A percentile compares a stretch with the other conserved stretches of the same genome.
phyloP scores from a whole-genome alignment of 2,797 vertebrate species.

The Typhlichthys subterraneus region DNA sequence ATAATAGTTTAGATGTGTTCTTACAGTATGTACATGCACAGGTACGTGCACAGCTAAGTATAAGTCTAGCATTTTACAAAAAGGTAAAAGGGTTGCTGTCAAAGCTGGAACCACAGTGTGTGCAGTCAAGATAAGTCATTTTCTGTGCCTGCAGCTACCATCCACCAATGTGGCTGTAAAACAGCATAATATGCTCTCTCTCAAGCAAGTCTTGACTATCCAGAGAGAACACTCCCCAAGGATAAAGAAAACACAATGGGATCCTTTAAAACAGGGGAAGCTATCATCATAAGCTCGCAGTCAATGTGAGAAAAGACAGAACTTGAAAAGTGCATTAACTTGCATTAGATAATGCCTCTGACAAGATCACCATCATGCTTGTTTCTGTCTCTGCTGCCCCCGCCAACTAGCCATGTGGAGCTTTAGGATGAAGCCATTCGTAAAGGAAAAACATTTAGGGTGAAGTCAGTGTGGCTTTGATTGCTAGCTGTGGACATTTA shows the following conservation, averaged over 20 bases:
- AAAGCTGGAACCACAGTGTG: conserved; percentile 26
- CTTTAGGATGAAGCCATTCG: conserved; percentile 32
- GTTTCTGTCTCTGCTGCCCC: conserved; percentile 11
- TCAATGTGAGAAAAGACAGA: conserved; percentile 25
- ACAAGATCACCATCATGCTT: conserved; percentile 23
- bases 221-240: conserved; percentile 28
- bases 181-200: conserved; percentile 19
- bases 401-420: conserved; percentile 18
- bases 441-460: conserved; percentile 33
- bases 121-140: conserved; percentile 7
- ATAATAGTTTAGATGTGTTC: conserved; percentile 16
- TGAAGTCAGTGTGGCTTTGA: conserved; percentile 42
- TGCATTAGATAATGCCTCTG: conserved; percentile 38
- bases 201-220: conserved; percentile 30
- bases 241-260: conserved; percentile 40
- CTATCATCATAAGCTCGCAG: conserved; percentile 38
- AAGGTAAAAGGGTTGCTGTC: conserved; percentile 33
- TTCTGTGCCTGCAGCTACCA: conserved; percentile 20
- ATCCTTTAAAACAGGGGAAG: conserved; percentile 33
- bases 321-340: conserved; percentile 30
- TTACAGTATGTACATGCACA: neutral
- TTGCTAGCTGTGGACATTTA: conserved; percentile 34
- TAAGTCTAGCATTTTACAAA: neutral
- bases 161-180: conserved; percentile 24
- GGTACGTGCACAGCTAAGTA: too few relatives aligned